Evolutionary conservation across 2,797 vertebrate genomes (phyloP).

Genomic region (Pogonophryne albipinna): DNA sequence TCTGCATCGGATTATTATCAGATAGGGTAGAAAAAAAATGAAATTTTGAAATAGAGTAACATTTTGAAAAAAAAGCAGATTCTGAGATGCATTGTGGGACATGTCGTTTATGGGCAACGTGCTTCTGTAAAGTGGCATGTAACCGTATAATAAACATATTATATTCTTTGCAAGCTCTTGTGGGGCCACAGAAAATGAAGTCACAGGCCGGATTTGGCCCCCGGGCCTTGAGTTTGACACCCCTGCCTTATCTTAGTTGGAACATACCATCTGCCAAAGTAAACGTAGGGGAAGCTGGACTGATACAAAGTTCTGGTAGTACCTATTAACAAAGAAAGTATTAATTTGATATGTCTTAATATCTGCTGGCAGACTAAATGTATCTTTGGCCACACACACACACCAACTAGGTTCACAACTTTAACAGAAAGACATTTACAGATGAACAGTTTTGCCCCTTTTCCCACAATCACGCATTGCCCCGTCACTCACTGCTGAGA

Average conservation of each 20-base stretch:
- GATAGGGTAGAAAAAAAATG: no score
- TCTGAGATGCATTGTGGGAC: no score
- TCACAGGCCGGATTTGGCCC: no score
- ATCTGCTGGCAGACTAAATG: neutral
- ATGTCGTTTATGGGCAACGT: no score
- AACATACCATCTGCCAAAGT: conserved; percentile 13
- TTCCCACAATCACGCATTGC: neutral
- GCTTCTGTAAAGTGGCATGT: no score
- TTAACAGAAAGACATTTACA: neutral
- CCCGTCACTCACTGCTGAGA: neutral
- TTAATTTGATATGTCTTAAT: neutral
- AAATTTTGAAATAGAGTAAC: no score
- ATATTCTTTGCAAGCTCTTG: no score
- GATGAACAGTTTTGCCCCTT: neutral
- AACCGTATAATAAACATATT: no score
- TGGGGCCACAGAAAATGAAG: no score
- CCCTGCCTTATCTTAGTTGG: neutral
- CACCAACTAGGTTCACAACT: neutral
- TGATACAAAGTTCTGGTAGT: neutral
- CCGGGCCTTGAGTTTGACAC: no score
- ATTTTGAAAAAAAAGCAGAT: no score
- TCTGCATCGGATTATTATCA: no score
- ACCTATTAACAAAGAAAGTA: neutral
- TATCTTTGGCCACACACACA: neutral
- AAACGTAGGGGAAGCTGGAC: neutral